Percentiles rank a stretch among this genome's conserved stretches.
Evolutionary conservation across 2,797 vertebrate species (phyloP).

Genomic region (Anguilla pacifica): DNA sequence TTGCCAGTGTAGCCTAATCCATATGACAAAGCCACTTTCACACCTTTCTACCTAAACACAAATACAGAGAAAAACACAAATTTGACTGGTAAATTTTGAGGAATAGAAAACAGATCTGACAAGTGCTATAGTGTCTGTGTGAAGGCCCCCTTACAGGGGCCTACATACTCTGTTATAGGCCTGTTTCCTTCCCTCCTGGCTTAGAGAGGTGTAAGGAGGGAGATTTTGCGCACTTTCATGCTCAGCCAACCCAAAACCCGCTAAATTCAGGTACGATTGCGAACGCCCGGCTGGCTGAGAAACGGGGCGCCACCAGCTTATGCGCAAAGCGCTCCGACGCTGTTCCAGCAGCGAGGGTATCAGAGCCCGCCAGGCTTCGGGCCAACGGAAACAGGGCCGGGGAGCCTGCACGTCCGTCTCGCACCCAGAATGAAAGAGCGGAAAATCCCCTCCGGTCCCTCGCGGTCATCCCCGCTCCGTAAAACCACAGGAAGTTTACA

Average conservation of each 20-base stretch:
- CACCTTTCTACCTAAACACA: background rate
- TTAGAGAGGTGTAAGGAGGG: background rate
- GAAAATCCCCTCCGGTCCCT: background rate
- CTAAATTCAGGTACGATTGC: background rate
- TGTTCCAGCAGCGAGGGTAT: background rate
- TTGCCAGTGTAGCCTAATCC: background rate
- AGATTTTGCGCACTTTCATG: background rate
- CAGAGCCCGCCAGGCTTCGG: background rate
- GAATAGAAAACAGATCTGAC: background rate
- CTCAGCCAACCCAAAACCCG: background rate
- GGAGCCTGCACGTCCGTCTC: background rate
- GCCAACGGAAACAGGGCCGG: conserved; percentile 1
- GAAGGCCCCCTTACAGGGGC: background rate
- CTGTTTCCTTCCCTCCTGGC: background rate
- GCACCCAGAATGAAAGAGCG: background rate
- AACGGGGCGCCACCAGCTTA: background rate
- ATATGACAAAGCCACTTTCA: background rate
- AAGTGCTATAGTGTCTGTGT: background rate
- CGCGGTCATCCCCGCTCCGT: background rate
- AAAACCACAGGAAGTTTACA: conserved; percentile 2
- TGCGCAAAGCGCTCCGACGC: background rate
- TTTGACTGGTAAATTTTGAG: background rate
- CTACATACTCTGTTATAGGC: background rate
- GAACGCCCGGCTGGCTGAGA: background rate
- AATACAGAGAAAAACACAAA: background rate